phyloP scores from a whole-genome alignment of 2,113 vertebrate genomes.

The Cepphus grylle region DNA sequence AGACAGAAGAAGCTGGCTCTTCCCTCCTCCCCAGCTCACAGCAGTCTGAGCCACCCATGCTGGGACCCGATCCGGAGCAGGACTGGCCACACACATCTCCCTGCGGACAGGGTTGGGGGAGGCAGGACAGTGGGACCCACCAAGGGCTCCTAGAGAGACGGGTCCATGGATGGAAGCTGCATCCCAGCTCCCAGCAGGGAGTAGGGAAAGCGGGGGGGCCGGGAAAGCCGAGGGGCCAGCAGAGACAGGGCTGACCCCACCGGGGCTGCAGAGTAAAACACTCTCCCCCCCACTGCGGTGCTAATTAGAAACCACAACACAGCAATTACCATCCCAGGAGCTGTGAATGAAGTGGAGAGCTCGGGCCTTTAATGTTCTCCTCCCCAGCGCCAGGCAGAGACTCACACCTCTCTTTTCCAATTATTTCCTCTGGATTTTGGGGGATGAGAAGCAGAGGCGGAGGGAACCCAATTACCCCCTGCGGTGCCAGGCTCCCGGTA shows the following conservation, averaged over 20 bases:
- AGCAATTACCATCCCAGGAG: slow-evolving; percentile 78
- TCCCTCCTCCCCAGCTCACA: neutral
- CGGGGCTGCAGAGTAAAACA: neutral
- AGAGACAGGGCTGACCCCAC: neutral
- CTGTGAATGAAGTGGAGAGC: slow-evolving; percentile 73
- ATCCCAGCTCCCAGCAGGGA: fast-evolving
- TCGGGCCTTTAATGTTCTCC: slow-evolving; percentile 67
- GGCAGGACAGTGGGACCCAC: neutral
- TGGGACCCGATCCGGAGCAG: neutral
- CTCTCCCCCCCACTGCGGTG: slow-evolving; percentile 66
- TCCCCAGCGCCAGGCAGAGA: slow-evolving; percentile 45
- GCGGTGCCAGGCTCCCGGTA: neutral
- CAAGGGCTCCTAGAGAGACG: neutral
- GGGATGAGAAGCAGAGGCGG: neutral
- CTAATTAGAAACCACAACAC: slow-evolving; percentile 81
- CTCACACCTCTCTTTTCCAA: slow-evolving; percentile 81
- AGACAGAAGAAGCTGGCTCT: neutral
- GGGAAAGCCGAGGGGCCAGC: neutral
- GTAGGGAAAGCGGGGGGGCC: neutral
- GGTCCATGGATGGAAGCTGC: neutral
- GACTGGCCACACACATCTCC: fast-evolving
- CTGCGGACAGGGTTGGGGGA: neutral
- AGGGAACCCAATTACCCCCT: slow-evolving; percentile 29
- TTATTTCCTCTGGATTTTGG: slow-evolving; percentile 70
- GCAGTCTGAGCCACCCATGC: fast-evolving